phyloP scores from a whole-genome alignment of 1,140 invertebrate species.

The Oscheius sp. region DNA sequence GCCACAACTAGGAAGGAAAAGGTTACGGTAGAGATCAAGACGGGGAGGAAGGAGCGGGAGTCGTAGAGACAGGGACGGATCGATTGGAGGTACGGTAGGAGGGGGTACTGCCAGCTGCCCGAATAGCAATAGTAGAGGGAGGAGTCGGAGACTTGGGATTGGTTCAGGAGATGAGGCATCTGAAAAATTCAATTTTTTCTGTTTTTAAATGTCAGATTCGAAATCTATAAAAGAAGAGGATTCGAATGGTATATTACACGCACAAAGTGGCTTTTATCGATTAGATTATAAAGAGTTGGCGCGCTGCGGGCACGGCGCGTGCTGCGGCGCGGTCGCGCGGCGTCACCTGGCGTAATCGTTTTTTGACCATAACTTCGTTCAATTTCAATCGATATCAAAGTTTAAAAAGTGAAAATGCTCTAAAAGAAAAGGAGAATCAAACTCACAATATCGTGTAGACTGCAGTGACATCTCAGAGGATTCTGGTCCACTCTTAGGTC shows the following conservation, averaged over 20 bases:
- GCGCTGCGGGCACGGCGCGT: too few relatives aligned
- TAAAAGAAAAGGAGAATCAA: not conserved
- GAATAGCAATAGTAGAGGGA: conserved; percentile 38
- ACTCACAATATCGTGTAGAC: conserved; percentile 18
- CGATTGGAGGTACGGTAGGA: conserved; percentile 36
- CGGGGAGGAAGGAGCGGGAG: conserved; percentile 14
- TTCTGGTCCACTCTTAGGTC: conserved; percentile 26
- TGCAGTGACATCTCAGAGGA: conserved; percentile 27
- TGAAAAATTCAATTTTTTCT: too few relatives aligned
- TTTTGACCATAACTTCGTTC: too few relatives aligned
- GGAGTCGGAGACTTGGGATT: conserved; percentile 34
- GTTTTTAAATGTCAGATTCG: too few relatives aligned
- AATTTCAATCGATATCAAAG: not conserved
- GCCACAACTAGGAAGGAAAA: conserved; percentile 18
- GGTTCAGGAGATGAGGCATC: conserved; percentile 34
- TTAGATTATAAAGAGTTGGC: too few relatives aligned
- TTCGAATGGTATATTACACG: too few relatives aligned
- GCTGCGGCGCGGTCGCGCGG: too few relatives aligned
- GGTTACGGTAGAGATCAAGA: conserved; percentile 19
- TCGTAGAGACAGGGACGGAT: conserved; percentile 30
- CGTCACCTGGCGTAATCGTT: too few relatives aligned
- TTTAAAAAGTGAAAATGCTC: not conserved
- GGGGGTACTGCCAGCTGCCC: conserved; percentile 36
- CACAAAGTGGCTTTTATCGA: too few relatives aligned
- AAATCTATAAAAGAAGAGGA: too few relatives aligned